Percentiles rank a stretch among this genome's conserved stretches.
These are phyloP conservation scores for Callaeas wilsoni DNA, from an alignment of 2,113 vertebrate species.

Conservation along the genomic window DNA sequence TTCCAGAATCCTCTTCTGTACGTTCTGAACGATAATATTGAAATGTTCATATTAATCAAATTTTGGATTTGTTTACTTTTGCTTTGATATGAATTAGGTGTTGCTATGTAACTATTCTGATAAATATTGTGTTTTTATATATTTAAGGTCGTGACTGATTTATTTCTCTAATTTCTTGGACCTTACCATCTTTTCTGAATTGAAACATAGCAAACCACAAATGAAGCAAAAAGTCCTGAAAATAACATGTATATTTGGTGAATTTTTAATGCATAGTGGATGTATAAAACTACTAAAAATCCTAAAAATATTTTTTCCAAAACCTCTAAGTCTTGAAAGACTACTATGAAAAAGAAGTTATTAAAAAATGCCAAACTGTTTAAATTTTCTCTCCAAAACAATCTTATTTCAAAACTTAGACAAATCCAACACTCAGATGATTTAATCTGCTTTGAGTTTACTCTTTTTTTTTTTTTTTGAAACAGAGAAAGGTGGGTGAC, in stretches of 20 bases:
- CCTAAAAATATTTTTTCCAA: neutral
- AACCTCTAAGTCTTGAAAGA: neutral
- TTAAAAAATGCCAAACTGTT: neutral
- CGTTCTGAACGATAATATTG: neutral
- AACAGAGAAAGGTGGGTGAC: rapidly evolving
- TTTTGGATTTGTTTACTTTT: neutral
- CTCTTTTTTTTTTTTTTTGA: neutral
- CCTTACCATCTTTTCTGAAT: neutral
- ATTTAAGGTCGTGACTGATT: neutral
- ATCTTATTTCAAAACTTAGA: neutral
- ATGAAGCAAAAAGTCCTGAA: neutral
- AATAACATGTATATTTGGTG: rapidly evolving
- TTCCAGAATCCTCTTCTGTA: neutral
- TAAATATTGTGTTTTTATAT: rapidly evolving
- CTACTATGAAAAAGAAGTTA: neutral
- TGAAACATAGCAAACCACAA: neutral
- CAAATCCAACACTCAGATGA: neutral
- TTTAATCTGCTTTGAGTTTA: neutral
- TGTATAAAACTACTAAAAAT: neutral
- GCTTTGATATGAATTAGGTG: neutral
- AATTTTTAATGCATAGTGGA: neutral
- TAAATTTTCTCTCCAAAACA: neutral
- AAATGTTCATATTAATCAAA: neutral
- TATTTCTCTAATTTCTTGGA: neutral
- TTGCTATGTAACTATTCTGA: neutral